These are phyloP conservation scores for Morpho helenor DNA, from an alignment of 2,888 invertebrate species.

Conservation along the genomic window DNA sequence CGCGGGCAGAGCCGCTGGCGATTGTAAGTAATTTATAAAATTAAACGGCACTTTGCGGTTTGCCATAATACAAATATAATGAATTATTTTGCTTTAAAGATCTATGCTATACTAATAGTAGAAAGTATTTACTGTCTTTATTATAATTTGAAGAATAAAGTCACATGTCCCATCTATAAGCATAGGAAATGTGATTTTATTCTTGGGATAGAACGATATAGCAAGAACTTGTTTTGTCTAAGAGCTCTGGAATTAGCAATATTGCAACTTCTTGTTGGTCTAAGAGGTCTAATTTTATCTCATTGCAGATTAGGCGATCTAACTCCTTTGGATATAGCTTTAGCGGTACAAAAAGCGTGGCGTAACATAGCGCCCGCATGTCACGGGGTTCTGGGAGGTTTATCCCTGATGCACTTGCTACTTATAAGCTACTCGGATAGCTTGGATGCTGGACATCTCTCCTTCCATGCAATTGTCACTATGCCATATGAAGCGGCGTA, in stretches of 20 bases:
- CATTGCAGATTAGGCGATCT: slow-evolving; percentile 58
- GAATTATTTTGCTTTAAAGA: no score
- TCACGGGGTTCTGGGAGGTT: slow-evolving; percentile 80
- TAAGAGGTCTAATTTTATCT: no score
- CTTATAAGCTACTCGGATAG: slow-evolving; percentile 76
- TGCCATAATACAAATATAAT: no score
- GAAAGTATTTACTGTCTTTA: background rate
- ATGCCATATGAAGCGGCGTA: slow-evolving; percentile 77
- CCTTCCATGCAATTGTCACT: slow-evolving; percentile 69
- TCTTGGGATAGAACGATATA: background rate
- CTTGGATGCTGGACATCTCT: slow-evolving; percentile 64
- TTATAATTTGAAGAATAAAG: background rate
- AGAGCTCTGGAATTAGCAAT: no score
- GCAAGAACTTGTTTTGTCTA: no score
- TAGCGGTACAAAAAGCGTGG: slow-evolving; percentile 71
- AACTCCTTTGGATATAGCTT: slow-evolving; percentile 76
- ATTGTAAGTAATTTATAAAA: no score
- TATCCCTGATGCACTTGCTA: slow-evolving; percentile 79
- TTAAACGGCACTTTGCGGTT: no score
- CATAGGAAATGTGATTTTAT: no score
- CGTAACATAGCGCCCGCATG: slow-evolving; percentile 73
- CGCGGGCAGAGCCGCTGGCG: no score
- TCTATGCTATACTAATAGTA: background rate
- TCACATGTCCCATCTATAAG: no score
- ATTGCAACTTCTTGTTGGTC: no score